A percentile compares a stretch with the other conserved stretches of the same genome.
phyloP scores from a whole-genome alignment of 1,140 invertebrate genomes.

The Cyphomyrmex costatus region DNA sequence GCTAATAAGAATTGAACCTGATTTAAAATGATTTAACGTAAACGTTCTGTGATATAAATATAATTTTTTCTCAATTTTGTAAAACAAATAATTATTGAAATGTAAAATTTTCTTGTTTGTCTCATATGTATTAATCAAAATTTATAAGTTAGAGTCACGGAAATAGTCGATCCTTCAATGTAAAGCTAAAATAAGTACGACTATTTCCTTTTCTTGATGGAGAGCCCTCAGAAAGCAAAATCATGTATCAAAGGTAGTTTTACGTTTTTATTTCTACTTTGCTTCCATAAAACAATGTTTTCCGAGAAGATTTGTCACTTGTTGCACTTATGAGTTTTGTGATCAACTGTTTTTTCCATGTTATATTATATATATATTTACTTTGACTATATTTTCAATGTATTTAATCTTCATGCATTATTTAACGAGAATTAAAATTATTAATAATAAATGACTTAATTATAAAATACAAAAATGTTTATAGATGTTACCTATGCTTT shows the following conservation, averaged over 20 bases:
- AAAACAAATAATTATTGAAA: neutral
- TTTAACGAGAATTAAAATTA: too few relatives aligned
- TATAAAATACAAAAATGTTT: too few relatives aligned
- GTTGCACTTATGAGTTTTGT: constrained; percentile 38
- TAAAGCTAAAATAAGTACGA: constrained; percentile 37
- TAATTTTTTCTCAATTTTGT: neutral
- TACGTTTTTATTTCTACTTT: neutral
- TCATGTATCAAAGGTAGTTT: constrained; percentile 40
- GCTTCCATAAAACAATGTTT: constrained; percentile 21
- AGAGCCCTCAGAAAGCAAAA: constrained; percentile 38
- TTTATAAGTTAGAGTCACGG: neutral
- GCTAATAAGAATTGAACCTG: neutral
- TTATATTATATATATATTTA: neutral
- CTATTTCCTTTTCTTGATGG: constrained; percentile 14
- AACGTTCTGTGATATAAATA: neutral
- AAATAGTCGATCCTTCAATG: constrained; percentile 52
- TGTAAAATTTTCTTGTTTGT: neutral
- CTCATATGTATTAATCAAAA: neutral
- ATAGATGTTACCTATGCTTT: too few relatives aligned
- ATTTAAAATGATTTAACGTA: neutral
- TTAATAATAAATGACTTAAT: too few relatives aligned
- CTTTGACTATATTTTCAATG: neutral
- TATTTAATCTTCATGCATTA: too few relatives aligned
- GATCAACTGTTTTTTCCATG: neutral
- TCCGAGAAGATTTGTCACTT: neutral